These are phyloP conservation scores for Acrocephalus kingi DNA, from an alignment of 2,113 vertebrate species.

Conservation along the genomic window DNA sequence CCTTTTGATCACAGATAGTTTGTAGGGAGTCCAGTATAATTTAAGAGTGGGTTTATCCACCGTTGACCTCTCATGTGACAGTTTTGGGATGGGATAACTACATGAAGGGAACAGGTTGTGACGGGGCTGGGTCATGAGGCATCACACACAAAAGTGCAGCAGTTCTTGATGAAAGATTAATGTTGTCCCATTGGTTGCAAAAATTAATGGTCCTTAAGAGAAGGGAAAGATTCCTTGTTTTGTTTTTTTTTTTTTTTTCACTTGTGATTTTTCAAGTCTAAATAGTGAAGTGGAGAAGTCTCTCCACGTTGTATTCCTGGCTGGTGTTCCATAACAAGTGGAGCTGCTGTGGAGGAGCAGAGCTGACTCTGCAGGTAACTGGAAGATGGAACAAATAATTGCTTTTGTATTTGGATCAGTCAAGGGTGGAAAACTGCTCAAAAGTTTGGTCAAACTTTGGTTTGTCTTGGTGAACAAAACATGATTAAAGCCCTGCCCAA, in stretches of 20 bases:
- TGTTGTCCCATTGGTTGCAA: background rate
- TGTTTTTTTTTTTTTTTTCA: too few species aligned
- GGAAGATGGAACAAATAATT: background rate
- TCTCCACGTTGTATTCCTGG: rapidly evolving
- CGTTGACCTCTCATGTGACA: background rate
- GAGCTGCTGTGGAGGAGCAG: background rate
- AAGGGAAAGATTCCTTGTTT: background rate
- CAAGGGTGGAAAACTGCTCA: background rate
- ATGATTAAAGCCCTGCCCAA: background rate
- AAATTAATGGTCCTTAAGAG: background rate
- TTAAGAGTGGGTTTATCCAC: background rate
- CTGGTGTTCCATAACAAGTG: background rate
- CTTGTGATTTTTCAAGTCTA: background rate
- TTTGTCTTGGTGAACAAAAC: background rate
- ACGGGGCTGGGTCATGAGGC: rapidly evolving
- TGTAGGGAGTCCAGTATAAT: background rate
- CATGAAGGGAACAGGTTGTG: background rate
- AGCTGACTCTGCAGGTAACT: background rate
- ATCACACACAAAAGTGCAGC: background rate
- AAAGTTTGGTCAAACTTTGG: background rate
- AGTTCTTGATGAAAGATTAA: rapidly evolving
- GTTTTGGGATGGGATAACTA: background rate
- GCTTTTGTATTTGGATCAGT: background rate
- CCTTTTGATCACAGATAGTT: background rate
- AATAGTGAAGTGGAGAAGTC: background rate